A percentile compares a stretch with the other conserved stretches of the same genome.
phyloP scores from a whole-genome alignment of 2,113 vertebrate genomes.

The Cryptoleucopteryx plumbea region DNA sequence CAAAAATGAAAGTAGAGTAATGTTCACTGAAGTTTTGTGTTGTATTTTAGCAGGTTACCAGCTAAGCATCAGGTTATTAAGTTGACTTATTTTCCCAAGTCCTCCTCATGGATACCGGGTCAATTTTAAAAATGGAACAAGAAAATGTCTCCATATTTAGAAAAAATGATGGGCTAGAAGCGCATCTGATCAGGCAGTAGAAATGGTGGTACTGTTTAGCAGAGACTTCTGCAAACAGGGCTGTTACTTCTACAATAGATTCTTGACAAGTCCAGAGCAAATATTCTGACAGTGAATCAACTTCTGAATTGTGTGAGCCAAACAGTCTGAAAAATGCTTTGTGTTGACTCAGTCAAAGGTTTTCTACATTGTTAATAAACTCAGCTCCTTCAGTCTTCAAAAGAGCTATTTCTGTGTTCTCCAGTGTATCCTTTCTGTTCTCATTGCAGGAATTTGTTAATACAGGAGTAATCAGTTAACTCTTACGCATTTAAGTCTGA shows the following conservation, averaged over 20 bases:
- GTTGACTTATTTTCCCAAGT: background rate
- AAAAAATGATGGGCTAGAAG: background rate
- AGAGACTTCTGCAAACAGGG: constrained; percentile 15
- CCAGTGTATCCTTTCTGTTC: background rate
- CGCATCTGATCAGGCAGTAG: background rate
- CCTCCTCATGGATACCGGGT: background rate
- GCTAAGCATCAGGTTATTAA: background rate
- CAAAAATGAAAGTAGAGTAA: background rate
- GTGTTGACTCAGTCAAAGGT: constrained; percentile 15
- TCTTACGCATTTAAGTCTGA: background rate
- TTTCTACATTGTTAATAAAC: background rate
- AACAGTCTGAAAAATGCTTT: background rate
- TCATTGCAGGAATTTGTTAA: background rate
- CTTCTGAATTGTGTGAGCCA: background rate
- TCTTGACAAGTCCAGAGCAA: constrained; percentile 38
- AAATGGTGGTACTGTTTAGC: background rate
- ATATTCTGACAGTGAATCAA: constrained; percentile 17
- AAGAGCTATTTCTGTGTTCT: background rate
- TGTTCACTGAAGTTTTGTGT: background rate
- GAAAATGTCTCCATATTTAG: background rate
- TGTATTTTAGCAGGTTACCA: background rate
- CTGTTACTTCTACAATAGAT: background rate
- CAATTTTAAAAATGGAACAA: background rate
- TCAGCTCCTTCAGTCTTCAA: background rate
- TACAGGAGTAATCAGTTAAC: background rate